Evolutionary conservation across 1,140 invertebrate genomes (phyloP).

Genomic region (Drosophila sp.): DNA sequence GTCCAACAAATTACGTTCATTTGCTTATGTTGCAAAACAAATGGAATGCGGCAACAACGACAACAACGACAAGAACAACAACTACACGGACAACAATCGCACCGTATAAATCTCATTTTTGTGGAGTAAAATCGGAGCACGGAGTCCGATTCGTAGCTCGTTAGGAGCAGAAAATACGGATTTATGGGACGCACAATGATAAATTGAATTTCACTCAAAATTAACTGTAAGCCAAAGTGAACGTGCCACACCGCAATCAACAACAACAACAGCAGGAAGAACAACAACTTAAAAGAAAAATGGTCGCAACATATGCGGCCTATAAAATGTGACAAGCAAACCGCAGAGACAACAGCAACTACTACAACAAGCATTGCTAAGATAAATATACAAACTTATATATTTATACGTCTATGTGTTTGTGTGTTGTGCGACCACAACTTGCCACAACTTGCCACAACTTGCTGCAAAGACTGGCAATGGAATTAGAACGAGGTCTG

Average conservation of each 20-base stretch:
- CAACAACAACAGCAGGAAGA: slow-evolving; percentile 19
- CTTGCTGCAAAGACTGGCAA: slow-evolving; percentile 26
- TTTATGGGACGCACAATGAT: slow-evolving; percentile 76
- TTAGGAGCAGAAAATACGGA: slow-evolving; percentile 66
- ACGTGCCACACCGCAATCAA: slow-evolving; percentile 59
- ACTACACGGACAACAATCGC: slow-evolving; percentile 40
- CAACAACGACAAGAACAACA: no score
- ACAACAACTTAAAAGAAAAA: slow-evolving; percentile 43
- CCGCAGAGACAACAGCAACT: slow-evolving; percentile 36
- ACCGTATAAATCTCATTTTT: slow-evolving; percentile 63
- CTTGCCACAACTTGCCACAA: slow-evolving; percentile 29
- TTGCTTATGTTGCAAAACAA: slow-evolving; percentile 59
- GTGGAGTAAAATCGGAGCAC: slow-evolving; percentile 9
- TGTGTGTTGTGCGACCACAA: slow-evolving; percentile 42
- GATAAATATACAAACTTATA: slow-evolving; percentile 2
- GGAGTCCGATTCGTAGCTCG: slow-evolving; percentile 27
- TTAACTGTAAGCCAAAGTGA: slow-evolving; percentile 74
- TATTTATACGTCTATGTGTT: slow-evolving; percentile 2
- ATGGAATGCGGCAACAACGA: slow-evolving; percentile 49
- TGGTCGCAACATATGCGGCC: slow-evolving; percentile 68
- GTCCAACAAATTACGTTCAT: slow-evolving; percentile 64
- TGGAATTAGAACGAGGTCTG: slow-evolving; percentile 40
- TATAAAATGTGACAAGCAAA: slow-evolving; percentile 74
- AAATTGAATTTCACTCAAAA: slow-evolving; percentile 82
- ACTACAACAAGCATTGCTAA: slow-evolving; percentile 46